Conservation (phyloP, 1,140 invertebrate genomes). For the Drosophila subpulchrella region DNA sequence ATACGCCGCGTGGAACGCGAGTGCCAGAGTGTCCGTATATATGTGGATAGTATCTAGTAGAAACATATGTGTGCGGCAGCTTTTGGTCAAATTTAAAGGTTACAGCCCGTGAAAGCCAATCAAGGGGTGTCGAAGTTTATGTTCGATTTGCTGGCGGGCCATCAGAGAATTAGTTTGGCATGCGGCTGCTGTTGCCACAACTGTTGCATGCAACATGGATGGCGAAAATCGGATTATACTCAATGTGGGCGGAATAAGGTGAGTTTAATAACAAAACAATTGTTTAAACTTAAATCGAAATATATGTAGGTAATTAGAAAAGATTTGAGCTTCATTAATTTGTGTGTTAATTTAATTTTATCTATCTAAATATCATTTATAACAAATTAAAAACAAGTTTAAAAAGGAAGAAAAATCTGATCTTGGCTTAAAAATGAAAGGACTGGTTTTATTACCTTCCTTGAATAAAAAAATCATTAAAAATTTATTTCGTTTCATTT, state of each 20-base stretch:
- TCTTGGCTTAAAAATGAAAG: too few relatives aligned
- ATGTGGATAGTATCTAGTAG: too few relatives aligned
- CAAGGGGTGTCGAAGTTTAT: conserved; percentile 15
- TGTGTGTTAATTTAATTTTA: too few relatives aligned
- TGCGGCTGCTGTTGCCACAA: conserved; percentile 72
- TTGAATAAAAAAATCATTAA: not conserved
- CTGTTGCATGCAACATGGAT: conserved; percentile 88
- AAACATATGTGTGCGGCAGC: not conserved
- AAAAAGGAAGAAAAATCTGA: too few relatives aligned
- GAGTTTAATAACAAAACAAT: not conserved
- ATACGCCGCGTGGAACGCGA: conserved; percentile 33
- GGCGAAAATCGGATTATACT: conserved; percentile 97
- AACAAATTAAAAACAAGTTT: too few relatives aligned
- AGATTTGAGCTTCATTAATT: too few relatives aligned
- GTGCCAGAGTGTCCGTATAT: not conserved
- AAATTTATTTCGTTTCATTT: not conserved
- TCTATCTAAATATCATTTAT: too few relatives aligned
- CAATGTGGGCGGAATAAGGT: conserved; percentile 96
- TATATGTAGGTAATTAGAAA: too few relatives aligned
- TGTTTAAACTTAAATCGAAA: too few relatives aligned
- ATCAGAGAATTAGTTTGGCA: conserved; percentile 56
- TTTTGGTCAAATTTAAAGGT: conserved; percentile 8
- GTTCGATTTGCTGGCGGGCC: conserved; percentile 37
- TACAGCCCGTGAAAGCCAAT: conserved; percentile 9
- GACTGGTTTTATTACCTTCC: not conserved